phyloP scores from a whole-genome alignment of 1,140 invertebrate genomes.

The Neotoxoptera formosana region DNA sequence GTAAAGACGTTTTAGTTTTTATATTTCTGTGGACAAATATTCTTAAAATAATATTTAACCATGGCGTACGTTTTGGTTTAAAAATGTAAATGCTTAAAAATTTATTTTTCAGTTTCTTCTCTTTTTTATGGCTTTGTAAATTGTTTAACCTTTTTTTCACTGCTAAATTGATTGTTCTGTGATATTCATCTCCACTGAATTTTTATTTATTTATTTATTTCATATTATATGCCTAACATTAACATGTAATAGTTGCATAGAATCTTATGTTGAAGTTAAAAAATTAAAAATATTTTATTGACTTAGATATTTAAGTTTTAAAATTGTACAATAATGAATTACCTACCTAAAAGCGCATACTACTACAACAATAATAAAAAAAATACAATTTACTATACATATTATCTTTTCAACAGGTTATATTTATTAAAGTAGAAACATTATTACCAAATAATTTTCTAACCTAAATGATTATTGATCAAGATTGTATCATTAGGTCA shows the following conservation, averaged over 20 bases:
- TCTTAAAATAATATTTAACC: constrained; percentile 10
- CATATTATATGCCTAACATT: background rate
- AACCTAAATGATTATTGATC: background rate
- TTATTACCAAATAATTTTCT: background rate
- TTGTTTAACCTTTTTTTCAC: constrained; percentile 3
- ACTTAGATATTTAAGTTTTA: background rate
- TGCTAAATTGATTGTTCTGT: background rate
- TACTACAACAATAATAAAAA: too few relatives aligned
- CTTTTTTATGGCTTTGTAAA: background rate
- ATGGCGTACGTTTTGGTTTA: background rate
- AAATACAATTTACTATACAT: too few relatives aligned
- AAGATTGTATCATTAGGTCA: background rate
- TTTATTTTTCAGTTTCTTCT: background rate
- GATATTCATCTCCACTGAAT: background rate
- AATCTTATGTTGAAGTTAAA: background rate
- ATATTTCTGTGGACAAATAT: background rate
- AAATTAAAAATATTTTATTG: background rate
- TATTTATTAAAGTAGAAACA: background rate
- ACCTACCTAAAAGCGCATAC: background rate
- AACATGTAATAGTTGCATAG: background rate
- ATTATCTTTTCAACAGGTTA: too few relatives aligned
- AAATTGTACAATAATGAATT: background rate
- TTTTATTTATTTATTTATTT: background rate
- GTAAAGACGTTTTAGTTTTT: background rate
- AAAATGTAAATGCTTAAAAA: background rate